Evolutionary conservation across 2,888 invertebrate genomes (phyloP).

Genomic region (Apodemia zela): DNA sequence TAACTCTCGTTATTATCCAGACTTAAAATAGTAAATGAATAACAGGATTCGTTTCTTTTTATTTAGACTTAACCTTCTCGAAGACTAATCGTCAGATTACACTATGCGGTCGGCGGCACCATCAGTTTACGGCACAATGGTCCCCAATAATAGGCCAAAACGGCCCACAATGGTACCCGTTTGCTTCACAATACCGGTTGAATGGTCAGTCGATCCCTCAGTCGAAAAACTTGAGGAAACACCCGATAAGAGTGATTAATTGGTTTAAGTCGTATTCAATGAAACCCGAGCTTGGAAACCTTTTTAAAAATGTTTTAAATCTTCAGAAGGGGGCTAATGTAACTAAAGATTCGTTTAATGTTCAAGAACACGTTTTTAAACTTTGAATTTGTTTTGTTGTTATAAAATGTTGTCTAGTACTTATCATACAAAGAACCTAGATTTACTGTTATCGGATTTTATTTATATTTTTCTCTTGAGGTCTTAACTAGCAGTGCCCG

Average conservation of each 20-base stretch:
- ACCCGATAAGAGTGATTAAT: slow-evolving; percentile 78
- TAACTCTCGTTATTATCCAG: not conserved
- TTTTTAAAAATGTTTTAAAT: slow-evolving; percentile 25
- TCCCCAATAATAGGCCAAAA: slow-evolving; percentile 52
- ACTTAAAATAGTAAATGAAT: not conserved
- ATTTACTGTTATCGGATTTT: no score
- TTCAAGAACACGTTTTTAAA: no score
- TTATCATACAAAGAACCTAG: no score
- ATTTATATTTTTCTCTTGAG: no score
- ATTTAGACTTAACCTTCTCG: slow-evolving; percentile 15
- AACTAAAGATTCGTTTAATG: not conserved
- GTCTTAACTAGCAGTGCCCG: no score
- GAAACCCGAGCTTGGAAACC: slow-evolving; percentile 53
- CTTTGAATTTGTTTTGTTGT: no score
- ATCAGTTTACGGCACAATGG: slow-evolving; percentile 69
- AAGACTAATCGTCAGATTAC: slow-evolving; percentile 70
- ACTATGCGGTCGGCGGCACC: slow-evolving; percentile 50
- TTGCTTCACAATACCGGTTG: slow-evolving; percentile 59
- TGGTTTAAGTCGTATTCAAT: slow-evolving; percentile 75
- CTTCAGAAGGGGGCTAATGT: not conserved
- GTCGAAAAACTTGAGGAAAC: slow-evolving; percentile 65
- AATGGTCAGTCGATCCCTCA: slow-evolving; percentile 61
- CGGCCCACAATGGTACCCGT: slow-evolving; percentile 50
- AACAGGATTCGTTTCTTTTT: slow-evolving; percentile 21
- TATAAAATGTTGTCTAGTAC: no score